phyloP scores from a whole-genome alignment of 1,140 invertebrate species.

The Formica exsecta region DNA sequence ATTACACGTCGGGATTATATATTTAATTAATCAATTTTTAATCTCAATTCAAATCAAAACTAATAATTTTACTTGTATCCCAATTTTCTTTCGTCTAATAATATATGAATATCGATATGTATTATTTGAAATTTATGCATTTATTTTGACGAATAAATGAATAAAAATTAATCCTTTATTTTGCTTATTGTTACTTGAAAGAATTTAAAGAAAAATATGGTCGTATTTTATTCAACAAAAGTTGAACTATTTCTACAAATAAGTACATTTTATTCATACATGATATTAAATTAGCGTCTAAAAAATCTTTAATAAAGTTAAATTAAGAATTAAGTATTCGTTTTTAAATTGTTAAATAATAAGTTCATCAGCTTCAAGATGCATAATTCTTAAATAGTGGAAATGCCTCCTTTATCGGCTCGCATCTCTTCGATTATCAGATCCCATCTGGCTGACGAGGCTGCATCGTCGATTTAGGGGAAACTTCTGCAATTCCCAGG shows the following conservation, averaged over 20 bases:
- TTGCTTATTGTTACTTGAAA: not conserved
- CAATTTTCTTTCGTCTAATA: not conserved
- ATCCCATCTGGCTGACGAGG: not conserved
- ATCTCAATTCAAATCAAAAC: not conserved
- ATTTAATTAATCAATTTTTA: not conserved
- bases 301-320: not conserved
- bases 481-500: slow-evolving; percentile 70
- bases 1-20: not conserved
- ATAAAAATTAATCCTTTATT: not conserved
- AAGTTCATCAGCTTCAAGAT: not conserved
- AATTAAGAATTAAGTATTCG: not conserved
- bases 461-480: not conserved
- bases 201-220: not conserved
- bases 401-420: not conserved
- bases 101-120: not conserved
- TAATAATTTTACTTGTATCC: not conserved
- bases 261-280: not conserved
- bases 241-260: no score
- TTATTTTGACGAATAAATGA: not conserved
- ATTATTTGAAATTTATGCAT: not conserved
- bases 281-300: not conserved
- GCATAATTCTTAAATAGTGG: not conserved
- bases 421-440: not conserved
- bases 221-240: no score
- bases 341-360: not conserved